A percentile compares a stretch with the other conserved stretches of the same genome.
phyloP scores from a whole-genome alignment of 2,797 vertebrate genomes.

The Anniella stebbinsi region DNA sequence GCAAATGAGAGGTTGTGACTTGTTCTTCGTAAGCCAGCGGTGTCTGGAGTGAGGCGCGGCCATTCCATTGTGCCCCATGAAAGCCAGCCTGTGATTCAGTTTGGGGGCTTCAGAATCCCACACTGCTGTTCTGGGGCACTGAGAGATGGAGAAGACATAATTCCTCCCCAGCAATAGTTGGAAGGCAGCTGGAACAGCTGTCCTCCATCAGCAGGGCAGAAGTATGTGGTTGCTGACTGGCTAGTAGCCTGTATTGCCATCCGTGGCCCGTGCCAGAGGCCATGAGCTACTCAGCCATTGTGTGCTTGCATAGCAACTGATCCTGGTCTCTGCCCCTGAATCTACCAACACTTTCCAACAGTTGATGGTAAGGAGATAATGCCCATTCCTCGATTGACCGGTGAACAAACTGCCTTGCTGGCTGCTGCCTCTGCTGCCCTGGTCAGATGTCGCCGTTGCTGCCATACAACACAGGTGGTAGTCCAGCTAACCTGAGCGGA shows the following conservation, averaged over 20 bases:
- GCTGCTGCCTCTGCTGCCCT: not conserved
- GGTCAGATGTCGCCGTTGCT: not conserved
- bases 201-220: not conserved
- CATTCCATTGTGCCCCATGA: not conserved
- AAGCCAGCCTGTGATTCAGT: not conserved
- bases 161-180: too few species aligned
- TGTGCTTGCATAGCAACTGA: not conserved
- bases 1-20: constrained; percentile 17
- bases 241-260: not conserved
- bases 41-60: not conserved
- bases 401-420: not conserved
- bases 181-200: not conserved
- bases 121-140: not conserved
- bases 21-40: not conserved
- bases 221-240: not conserved
- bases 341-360: not conserved
- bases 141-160: not conserved
- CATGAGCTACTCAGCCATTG: not conserved
- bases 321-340: not conserved
- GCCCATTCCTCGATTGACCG: not conserved
- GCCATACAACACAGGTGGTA: not conserved
- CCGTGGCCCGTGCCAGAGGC: not conserved
- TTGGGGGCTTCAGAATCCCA: too few species aligned
- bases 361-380: not conserved
- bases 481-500: not conserved